phyloP scores from a whole-genome alignment of 2,888 invertebrate species.

The Tetranychus truncatus region DNA sequence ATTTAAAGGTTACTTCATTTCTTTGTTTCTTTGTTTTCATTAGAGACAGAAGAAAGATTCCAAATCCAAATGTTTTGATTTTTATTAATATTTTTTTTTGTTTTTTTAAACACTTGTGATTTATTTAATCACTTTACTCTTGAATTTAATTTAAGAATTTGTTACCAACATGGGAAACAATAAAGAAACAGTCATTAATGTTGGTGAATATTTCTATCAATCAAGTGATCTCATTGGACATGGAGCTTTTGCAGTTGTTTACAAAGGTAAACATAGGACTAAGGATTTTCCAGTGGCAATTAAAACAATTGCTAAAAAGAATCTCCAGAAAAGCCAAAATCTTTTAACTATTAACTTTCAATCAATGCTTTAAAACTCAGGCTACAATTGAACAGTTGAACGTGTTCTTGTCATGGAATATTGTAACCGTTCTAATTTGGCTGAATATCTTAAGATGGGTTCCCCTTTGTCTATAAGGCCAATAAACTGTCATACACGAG shows the following conservation, averaged over 20 bases:
- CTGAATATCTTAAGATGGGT: constrained; percentile 87
- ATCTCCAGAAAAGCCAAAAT: constrained; percentile 87
- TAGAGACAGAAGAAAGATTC: too few species aligned
- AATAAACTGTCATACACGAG: too few species aligned
- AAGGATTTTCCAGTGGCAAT: constrained; percentile 75
- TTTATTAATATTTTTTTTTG: too few species aligned
- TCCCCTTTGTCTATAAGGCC: constrained; percentile 47
- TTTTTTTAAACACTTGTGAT: neutral
- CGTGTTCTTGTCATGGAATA: constrained; percentile 99
- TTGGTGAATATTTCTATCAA: constrained; percentile 92
- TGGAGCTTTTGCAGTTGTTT: constrained; percentile 98
- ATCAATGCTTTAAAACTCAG: constrained; percentile 88
- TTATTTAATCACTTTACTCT: neutral
- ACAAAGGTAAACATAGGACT: constrained; percentile 83
- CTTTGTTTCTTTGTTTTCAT: too few species aligned
- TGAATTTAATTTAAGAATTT: neutral
- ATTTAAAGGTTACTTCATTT: too few species aligned
- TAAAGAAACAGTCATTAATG: neutral
- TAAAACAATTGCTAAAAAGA: constrained; percentile 94
- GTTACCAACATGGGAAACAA: neutral
- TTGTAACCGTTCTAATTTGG: constrained; percentile 96
- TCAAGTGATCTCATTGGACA: constrained; percentile 94
- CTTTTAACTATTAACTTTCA: constrained; percentile 90
- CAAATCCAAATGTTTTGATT: too few species aligned
- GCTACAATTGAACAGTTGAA: constrained; percentile 87